phyloP scores from a whole-genome alignment of 2,888 invertebrate genomes.

The Chrysotoxum bicinctum region DNA sequence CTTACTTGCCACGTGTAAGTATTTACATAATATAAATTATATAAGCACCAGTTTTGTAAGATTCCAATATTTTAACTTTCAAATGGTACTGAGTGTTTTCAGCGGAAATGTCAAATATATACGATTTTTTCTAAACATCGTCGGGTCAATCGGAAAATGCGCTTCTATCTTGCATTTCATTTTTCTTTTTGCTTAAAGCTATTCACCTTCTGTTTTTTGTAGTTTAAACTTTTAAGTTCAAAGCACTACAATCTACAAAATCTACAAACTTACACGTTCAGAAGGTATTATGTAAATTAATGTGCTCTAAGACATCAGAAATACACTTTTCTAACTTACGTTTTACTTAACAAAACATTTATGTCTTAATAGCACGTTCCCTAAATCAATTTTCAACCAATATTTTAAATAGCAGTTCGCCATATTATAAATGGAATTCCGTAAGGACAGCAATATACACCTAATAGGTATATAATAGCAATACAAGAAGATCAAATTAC shows the following conservation, averaged over 20 bases:
- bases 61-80: too few relatives aligned
- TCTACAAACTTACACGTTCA: neutral
- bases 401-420: constrained; percentile 42
- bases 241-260: neutral
- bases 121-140: too few relatives aligned
- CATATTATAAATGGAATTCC: constrained; percentile 51
- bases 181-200: too few relatives aligned
- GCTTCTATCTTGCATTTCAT: too few relatives aligned
- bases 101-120: too few relatives aligned
- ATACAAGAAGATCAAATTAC: constrained; percentile 69
- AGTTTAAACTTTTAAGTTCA: neutral
- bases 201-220: neutral
- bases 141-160: too few relatives aligned
- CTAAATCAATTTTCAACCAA: constrained; percentile 55
- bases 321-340: neutral
- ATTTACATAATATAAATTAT: too few relatives aligned
- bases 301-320: neutral
- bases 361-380: constrained; percentile 26
- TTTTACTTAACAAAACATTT: neutral
- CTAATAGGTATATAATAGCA: constrained; percentile 64
- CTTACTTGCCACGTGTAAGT: too few relatives aligned
- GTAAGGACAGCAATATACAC: constrained; percentile 51
- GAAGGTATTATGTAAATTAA: neutral
- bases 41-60: too few relatives aligned
- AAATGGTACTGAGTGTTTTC: too few relatives aligned